Conservation (phyloP, 2,888 invertebrate genomes). For the Seira sanloemensis region DNA sequence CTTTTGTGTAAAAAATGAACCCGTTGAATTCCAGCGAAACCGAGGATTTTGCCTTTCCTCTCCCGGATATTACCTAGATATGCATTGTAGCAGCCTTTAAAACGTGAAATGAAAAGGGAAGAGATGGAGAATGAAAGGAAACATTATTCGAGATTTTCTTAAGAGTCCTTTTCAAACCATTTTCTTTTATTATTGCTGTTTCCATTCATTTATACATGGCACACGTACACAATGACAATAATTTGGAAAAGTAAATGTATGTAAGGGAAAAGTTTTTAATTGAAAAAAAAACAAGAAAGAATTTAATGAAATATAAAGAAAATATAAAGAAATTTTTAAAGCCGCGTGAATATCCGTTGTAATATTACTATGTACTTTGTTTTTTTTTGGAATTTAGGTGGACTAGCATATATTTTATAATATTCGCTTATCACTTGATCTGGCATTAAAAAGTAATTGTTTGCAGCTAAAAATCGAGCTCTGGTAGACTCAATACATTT, state of each 20-base stretch:
- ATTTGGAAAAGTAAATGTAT: conserved; percentile 31
- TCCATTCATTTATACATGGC: neutral
- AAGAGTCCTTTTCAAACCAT: conserved; percentile 27
- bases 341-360: neutral
- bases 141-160: conserved; percentile 37
- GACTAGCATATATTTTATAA: no score
- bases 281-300: no score
- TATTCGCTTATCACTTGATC: no score
- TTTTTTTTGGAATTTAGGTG: no score
- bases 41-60: conserved; percentile 40
- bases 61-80: neutral
- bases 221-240: conserved; percentile 5
- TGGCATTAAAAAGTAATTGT: no score
- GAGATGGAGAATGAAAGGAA: conserved; percentile 35
- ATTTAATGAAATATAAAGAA: no score
- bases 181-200: conserved; percentile 19
- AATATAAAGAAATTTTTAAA: conserved; percentile 44
- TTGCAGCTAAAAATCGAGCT: no score
- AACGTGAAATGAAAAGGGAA: neutral
- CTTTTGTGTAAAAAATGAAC: conserved; percentile 52
- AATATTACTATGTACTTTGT: conserved; percentile 19
- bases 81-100: conserved; percentile 14
- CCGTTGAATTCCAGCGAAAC: conserved; percentile 39
- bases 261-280: conserved; percentile 33
- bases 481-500: no score